Evolutionary conservation across 1,140 invertebrate genomes (phyloP), one percentile per base, ranked within the genome.

Genomic region (Caenorhabditis inopinata): DNA sequence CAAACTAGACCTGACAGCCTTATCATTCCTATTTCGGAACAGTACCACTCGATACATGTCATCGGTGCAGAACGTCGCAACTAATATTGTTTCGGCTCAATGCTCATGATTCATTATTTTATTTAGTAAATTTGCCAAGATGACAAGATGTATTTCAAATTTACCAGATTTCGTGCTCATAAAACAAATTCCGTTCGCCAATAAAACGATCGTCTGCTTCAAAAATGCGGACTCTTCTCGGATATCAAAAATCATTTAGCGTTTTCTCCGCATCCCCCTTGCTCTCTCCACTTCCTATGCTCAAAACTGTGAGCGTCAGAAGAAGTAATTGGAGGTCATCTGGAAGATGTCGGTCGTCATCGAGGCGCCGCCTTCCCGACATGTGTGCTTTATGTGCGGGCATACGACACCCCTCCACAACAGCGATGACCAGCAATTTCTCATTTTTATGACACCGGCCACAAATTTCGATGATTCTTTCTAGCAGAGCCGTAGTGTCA

Each of bases 371-470:
- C 58, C 58, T 68, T 68, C 58, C 58, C 58, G 58, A 68, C 58
- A 68, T 68, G 58, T 68, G 58, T 68, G 58, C 27, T 68, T 68
- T 68, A 68, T 68, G 58, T 68, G 58, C n/a, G 32, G 58, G 58
- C 58, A 68, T 25, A 68, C 11, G 11, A 51, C 48, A 5, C n/a
- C n/a, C n/a, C 48, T 23, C 21, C 16, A 25, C 16, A 29, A 29
- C 16, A 21, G 11, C 32, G 58, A 68, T 68, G 58, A 68, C 58
- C 58, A 68, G 58, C 58, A 68, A 68, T 68, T 68, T 68, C 58
- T 68, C 58, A 68, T 68, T 68, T 68, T 68, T 68, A 68, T 68
- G 58, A 68, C 58, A 68, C 58, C 58, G 58, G 58, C 29, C 58
- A 68, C 58, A 68, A 68, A 68, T 68, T 68, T 68, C 58, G 32